Evolutionary conservation across 2,797 vertebrate genomes (phyloP), one percentile per base, ranked within the genome.

Genomic region (Rhyacichthys aspro): DNA sequence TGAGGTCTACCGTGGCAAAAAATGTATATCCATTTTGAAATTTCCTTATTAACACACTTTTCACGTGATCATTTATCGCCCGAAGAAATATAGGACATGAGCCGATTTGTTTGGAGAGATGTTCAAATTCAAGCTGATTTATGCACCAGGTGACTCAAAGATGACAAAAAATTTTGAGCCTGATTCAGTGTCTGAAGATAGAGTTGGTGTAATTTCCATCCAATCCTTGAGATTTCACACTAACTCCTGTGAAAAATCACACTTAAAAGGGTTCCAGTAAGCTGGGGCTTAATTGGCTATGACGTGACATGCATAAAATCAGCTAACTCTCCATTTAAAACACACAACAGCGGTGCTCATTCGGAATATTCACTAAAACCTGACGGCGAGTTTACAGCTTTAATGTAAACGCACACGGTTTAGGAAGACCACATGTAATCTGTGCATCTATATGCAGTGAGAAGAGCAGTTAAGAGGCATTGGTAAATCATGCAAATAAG

Each of bases 221-320:
- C 74, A 47, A 74, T 86, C 81, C 85, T 81, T 50, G 63, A 89
- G 86, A 89, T 90, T 91, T 93, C 89, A 86, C 90, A 81, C 91
- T 72, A 70, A 14, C 75, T 83, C 69, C 85, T 87, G 91, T 87
- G 89, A 93, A 89, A 90, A 83, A 84, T 92, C 88, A 82, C 91
- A 91, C 89, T 86, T 84, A 74, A 74, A 83, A 79, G 78, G 66
- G 79, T 76, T 86, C 74, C 88, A 76, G 75, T 77, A 79, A 85
- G 83, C 73, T 70, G 69, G 65, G 65, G 78, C 68, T 89, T 92
- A 91, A 92, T 92, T 90, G 89, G 86, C 49, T 72, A 68, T 74
- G 79, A 78, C 67, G 82, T 86, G 84, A 90, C 70, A 11, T 16
- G 84, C 81, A 89, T 88, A 79, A 85, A 53, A 72, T 73, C 45